phyloP scores from a whole-genome alignment of 2,113 vertebrate genomes.

The Petrocephalus microphthalmus region DNA sequence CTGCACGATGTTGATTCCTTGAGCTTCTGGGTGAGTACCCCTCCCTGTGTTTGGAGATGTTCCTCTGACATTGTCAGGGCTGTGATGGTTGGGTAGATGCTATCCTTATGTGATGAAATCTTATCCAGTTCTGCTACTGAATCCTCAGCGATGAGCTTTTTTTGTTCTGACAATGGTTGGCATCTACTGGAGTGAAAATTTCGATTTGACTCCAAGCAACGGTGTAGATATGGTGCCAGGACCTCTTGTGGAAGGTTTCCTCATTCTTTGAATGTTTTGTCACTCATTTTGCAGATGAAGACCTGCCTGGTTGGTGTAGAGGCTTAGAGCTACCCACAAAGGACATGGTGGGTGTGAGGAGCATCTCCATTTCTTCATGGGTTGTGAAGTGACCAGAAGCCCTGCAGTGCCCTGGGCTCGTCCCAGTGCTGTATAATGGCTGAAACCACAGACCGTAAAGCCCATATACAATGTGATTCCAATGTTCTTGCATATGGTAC shows the following conservation, averaged over 20 bases:
- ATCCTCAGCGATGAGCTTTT: constrained; percentile 62
- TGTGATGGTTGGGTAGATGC: neutral
- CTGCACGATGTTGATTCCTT: neutral
- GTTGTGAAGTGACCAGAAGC: too few species aligned
- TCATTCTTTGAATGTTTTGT: too few species aligned
- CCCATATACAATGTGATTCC: too few species aligned
- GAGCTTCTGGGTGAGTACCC: neutral
- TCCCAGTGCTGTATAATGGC: too few species aligned
- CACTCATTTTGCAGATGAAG: too few species aligned
- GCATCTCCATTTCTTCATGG: too few species aligned
- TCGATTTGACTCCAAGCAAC: neutral
- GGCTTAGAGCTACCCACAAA: neutral
- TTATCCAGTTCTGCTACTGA: constrained; percentile 94
- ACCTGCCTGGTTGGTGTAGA: neutral
- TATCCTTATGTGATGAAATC: constrained; percentile 73
- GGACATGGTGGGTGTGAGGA: neutral
- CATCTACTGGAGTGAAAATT: neutral
- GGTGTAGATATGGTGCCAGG: neutral
- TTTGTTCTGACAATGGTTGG: constrained; percentile 70
- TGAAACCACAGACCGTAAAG: too few species aligned
- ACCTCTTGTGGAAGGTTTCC: neutral
- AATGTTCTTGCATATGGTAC: too few species aligned
- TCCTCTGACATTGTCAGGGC: neutral
- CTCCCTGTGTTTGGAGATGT: neutral
- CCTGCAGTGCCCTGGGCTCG: too few species aligned